phyloP scores from a whole-genome alignment of 2,113 vertebrate species.

The Origma solitaria region DNA sequence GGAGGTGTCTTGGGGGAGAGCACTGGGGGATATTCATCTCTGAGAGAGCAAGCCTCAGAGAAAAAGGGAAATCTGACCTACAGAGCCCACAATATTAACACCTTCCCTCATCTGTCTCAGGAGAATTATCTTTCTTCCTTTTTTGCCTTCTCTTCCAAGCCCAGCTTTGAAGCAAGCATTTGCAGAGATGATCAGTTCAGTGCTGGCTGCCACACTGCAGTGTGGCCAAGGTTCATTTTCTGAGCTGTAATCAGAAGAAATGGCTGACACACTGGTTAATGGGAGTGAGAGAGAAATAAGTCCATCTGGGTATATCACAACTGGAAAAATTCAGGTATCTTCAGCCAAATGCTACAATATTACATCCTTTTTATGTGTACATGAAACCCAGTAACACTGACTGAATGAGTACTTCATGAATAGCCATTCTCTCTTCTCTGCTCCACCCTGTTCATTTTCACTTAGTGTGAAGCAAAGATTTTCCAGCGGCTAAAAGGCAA shows the following conservation, averaged over 20 bases:
- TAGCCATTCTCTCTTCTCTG: not conserved
- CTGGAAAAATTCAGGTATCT: not conserved
- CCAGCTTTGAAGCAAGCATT: not conserved
- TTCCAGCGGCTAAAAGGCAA: not conserved
- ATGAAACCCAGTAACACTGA: not conserved
- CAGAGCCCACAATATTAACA: not conserved
- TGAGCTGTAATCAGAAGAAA: not conserved
- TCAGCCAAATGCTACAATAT: not conserved
- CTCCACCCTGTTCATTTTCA: not conserved
- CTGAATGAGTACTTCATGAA: not conserved
- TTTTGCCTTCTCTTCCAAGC: not conserved
- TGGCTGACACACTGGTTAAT: not conserved
- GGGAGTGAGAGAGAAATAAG: not conserved
- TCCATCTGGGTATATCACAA: not conserved
- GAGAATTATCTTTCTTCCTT: not conserved
- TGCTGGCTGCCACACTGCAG: not conserved
- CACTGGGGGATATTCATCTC: not conserved
- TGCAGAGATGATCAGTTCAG: not conserved
- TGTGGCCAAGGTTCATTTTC: not conserved
- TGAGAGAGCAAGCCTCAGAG: not conserved
- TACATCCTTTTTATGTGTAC: not conserved
- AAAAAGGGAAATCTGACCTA: not conserved
- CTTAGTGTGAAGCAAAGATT: not conserved
- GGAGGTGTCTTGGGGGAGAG: not conserved
- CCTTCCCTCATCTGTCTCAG: not conserved